Percentiles rank a stretch among this genome's conserved stretches.
Evolutionary conservation across 2,113 vertebrate genomes (phyloP).

Genomic region (Anoplopoma fimbria): DNA sequence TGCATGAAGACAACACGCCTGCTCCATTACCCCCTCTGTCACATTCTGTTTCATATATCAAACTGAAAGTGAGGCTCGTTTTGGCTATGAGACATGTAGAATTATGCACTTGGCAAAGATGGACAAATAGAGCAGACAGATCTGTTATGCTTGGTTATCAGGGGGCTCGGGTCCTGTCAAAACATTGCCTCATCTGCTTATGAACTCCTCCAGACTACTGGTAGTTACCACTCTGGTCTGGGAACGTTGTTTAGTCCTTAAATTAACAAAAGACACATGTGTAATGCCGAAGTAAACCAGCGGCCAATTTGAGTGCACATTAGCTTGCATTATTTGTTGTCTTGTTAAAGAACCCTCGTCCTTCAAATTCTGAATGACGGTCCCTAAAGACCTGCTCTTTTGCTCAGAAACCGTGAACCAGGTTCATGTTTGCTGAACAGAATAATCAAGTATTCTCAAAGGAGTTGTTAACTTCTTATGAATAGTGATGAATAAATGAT

Average conservation of each 20-base stretch:
- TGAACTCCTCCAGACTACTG: slow-evolving; percentile 41
- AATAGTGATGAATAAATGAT: slow-evolving; percentile 35
- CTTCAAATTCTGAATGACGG: slow-evolving; percentile 1
- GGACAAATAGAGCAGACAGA: slow-evolving; percentile 79
- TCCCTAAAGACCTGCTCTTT: slow-evolving; percentile 8
- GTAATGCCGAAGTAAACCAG: not conserved
- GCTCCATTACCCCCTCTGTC: slow-evolving; percentile 75
- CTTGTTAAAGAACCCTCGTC: not conserved
- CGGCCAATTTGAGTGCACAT: not conserved
- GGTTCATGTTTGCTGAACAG: slow-evolving; percentile 6
- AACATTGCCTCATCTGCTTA: slow-evolving; percentile 65
- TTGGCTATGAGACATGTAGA: slow-evolving; percentile 74
- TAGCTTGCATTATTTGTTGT: not conserved
- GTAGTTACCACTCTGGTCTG: slow-evolving; percentile 29
- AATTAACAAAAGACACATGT: not conserved
- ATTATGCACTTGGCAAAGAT: slow-evolving; percentile 73
- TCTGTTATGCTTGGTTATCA: slow-evolving; percentile 76
- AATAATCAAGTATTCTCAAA: slow-evolving; percentile 6
- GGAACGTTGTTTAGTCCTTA: slow-evolving; percentile 35
- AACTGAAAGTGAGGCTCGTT: slow-evolving; percentile 51
- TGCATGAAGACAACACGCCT: slow-evolving; percentile 60
- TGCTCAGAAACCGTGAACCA: slow-evolving; percentile 12
- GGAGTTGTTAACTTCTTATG: slow-evolving; percentile 19
- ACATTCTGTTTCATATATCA: slow-evolving; percentile 71
- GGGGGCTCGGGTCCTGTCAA: slow-evolving; percentile 65